These are phyloP conservation scores for Heterodera carotae DNA, from an alignment of 1,140 invertebrate species.

Conservation along the genomic window DNA sequence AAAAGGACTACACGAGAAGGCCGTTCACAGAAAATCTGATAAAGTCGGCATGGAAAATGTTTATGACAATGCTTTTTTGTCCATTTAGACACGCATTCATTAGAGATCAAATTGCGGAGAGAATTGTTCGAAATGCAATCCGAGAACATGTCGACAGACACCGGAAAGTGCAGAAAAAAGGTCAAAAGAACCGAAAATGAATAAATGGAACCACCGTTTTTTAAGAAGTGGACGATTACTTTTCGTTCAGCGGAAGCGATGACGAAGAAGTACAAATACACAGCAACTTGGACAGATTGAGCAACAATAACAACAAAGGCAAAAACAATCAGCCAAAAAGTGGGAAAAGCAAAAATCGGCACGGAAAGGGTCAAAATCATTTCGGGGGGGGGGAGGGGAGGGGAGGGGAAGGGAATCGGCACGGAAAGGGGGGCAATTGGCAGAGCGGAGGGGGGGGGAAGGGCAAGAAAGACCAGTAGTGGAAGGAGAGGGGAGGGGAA, in stretches of 20 bases:
- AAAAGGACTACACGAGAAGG: constrained; percentile 96
- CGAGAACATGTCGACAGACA: constrained; percentile 96
- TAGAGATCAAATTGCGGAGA: constrained; percentile 92
- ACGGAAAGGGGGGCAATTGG: no score
- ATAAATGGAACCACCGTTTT: not conserved
- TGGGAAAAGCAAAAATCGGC: not conserved
- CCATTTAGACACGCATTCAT: constrained; percentile 82
- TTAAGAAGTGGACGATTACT: constrained; percentile 46
- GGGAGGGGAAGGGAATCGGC: no score
- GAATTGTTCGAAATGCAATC: constrained; percentile 94
- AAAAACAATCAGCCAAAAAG: not conserved
- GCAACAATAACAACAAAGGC: constrained; percentile 13
- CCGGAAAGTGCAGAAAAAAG: constrained; percentile 58
- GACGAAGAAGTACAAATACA: constrained; percentile 64
- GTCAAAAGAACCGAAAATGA: constrained; percentile 8
- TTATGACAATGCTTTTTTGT: not conserved
- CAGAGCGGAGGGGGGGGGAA: no score
- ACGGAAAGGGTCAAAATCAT: no score
- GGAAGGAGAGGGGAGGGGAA: no score
- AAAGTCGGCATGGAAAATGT: constrained; percentile 68
- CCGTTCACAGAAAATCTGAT: constrained; percentile 96
- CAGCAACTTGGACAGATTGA: constrained; percentile 15
- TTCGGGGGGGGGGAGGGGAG: not conserved
- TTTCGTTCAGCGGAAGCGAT: constrained; percentile 65
- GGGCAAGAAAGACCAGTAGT: no score